Percentiles rank a stretch among this genome's conserved stretches.
Evolutionary conservation across 2,888 invertebrate genomes (phyloP).

Genomic region (Dusona sp.): DNA sequence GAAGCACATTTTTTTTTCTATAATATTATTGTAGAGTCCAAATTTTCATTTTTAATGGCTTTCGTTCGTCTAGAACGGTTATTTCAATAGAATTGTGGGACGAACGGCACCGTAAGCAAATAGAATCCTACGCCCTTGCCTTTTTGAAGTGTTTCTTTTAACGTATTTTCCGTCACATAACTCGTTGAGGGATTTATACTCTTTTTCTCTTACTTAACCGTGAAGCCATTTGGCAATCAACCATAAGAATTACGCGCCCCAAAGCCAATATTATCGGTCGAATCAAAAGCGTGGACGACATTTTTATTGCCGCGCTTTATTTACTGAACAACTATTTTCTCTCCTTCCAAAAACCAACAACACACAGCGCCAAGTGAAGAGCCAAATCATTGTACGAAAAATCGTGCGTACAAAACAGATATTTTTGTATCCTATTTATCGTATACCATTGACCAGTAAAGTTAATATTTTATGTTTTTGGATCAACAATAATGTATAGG

Average conservation of each 20-base stretch:
- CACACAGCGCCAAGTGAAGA: neutral
- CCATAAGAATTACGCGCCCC: neutral
- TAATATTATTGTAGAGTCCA: neutral
- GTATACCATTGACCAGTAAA: neutral
- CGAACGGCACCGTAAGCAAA: neutral
- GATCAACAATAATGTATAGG: neutral
- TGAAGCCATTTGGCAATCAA: constrained; percentile 17
- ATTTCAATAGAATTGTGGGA: neutral
- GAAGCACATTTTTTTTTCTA: neutral
- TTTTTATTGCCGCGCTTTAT: neutral
- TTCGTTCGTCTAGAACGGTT: neutral
- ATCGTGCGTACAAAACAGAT: neutral
- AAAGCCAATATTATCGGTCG: constrained; percentile 8
- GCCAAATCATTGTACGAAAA: neutral
- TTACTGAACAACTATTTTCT: neutral
- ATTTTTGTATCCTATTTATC: neutral
- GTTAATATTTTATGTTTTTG: neutral
- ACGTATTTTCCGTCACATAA: constrained; percentile 11
- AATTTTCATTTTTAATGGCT: neutral
- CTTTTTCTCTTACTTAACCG: constrained; percentile 10
- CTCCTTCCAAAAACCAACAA: neutral
- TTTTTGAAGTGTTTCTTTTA: constrained; percentile 10
- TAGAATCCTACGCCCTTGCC: neutral
- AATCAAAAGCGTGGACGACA: neutral
- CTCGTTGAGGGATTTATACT: neutral